Evolutionary conservation across 2,888 invertebrate species (phyloP).

Genomic region (Nomada goodeniana): DNA sequence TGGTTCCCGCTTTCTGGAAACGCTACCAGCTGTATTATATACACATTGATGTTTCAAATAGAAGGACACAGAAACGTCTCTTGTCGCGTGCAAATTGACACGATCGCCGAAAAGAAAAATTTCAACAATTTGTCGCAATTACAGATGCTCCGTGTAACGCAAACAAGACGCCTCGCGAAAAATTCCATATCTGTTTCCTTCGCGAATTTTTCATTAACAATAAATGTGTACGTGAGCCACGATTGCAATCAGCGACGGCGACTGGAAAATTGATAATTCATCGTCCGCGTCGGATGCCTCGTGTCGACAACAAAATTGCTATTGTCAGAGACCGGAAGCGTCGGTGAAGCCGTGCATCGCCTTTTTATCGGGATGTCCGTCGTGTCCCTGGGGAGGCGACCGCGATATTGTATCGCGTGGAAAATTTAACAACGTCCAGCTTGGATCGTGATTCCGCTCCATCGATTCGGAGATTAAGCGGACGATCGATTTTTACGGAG

Average conservation of each 20-base stretch:
- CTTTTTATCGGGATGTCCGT: constrained; percentile 38
- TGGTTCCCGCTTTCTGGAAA: not conserved
- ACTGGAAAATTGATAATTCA: constrained; percentile 76
- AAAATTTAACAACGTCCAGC: constrained; percentile 30
- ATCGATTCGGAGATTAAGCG: constrained; percentile 21
- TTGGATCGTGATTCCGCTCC: not conserved
- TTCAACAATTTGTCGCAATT: not conserved
- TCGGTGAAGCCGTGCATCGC: constrained; percentile 8
- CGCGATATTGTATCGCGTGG: constrained; percentile 25
- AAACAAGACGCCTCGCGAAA: no score
- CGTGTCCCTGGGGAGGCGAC: constrained; percentile 26
- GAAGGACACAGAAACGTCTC: not conserved
- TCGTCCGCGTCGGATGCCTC: constrained; percentile 66
- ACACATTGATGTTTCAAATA: not conserved
- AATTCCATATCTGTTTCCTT: no score
- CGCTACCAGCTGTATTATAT: not conserved
- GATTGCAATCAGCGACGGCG: constrained; percentile 73
- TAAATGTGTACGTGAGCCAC: constrained; percentile 3
- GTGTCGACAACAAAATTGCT: constrained; percentile 57
- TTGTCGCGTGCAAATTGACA: not conserved
- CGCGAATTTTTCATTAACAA: no score
- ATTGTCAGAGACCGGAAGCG: constrained; percentile 33
- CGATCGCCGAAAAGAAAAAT: constrained; percentile 18
- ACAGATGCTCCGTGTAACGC: no score
- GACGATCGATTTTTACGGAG: constrained; percentile 3